Base-by-base conservation (phyloP, 2,113 vertebrate species). In the Hoplias malabaricus region DNA sequence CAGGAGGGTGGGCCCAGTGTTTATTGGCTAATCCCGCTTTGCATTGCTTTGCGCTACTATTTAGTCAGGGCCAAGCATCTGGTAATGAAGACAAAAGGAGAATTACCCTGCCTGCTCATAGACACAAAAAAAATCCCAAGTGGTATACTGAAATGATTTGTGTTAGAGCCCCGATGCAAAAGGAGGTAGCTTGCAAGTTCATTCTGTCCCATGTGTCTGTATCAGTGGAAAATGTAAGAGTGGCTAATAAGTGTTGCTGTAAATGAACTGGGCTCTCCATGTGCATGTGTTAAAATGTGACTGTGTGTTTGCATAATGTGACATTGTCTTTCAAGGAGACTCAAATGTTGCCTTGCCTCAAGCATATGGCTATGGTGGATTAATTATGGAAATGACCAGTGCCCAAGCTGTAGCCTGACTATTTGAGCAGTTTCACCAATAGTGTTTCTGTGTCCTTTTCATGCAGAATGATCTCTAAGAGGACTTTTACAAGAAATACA, bases 51-150 rank as follows among this genome's bases (percentile, higher is more conserved):
- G 89, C 90, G 90, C 69, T 66, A 83, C 71, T 68, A 79, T 81
- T 79, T 83, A 80, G 63, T 6, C 16, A 61, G 48, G 54, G 11
- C 43, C 80, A 74, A 34, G 75, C 80, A 77, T 70, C 21, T 73
- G 89, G 82, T 88, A 90, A 89, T 92, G 89, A 90, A 92, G 88
- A 91, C 86, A 90, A 90, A 90, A 88, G 85, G 77, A 89, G 89
- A 83, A 87, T 91, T 88, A 89, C 84, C 86, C 86, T 83, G 84
- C 87, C 86, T 88, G 86, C 78, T 79, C n/a, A 70, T 75, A 82
- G 53, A 86, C 87, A 84, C 83, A 31, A 53, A 56, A 82, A 82
- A 90, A 90, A 92, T 91, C 89, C 88, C 72, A 87, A 91, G 90
- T 90, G 81, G 87, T 83, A 81, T 59, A 50, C 57, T 56, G 82